A percentile compares a stretch with the other conserved stretches of the same genome.
Evolutionary conservation across 2,113 vertebrate genomes (phyloP).

Genomic region (Neoarius graeffei): DNA sequence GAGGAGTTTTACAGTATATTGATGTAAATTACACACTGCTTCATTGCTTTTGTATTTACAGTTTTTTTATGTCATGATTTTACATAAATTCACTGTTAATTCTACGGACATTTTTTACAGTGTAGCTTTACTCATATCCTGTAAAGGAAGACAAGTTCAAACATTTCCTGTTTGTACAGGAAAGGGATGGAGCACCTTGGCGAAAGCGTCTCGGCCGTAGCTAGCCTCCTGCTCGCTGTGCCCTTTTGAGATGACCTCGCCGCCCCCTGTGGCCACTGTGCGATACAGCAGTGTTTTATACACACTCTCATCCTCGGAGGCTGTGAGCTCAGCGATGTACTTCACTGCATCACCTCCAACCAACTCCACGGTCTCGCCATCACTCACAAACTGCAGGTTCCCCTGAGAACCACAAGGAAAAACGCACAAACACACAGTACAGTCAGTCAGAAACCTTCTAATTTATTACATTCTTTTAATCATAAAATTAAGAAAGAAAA

Average conservation of each 20-base stretch:
- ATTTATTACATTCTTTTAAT: background rate
- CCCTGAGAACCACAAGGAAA: conserved; percentile 69
- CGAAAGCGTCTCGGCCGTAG: conserved; percentile 87
- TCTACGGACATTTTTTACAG: no score
- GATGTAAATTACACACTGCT: no score
- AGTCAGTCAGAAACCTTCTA: background rate
- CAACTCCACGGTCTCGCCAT: conserved; percentile 69
- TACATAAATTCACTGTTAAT: no score
- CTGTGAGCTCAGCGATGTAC: conserved; percentile 73
- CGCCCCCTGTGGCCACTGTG: conserved; percentile 84
- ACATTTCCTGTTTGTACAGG: background rate
- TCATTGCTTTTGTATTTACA: no score
- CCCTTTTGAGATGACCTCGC: conserved; percentile 87
- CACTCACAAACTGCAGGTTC: conserved; percentile 77
- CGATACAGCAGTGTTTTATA: conserved; percentile 78
- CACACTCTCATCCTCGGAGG: conserved; percentile 63
- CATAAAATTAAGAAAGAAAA: background rate
- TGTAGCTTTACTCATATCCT: background rate
- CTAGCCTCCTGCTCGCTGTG: conserved; percentile 81
- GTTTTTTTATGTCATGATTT: no score
- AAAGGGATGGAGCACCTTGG: conserved; percentile 75
- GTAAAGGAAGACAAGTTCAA: background rate
- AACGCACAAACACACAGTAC: background rate
- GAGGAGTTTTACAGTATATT: no score
- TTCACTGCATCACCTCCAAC: conserved; percentile 54